Base-by-base conservation (phyloP, 2,888 invertebrate species). In the Ophonus ardosiacus region DNA sequence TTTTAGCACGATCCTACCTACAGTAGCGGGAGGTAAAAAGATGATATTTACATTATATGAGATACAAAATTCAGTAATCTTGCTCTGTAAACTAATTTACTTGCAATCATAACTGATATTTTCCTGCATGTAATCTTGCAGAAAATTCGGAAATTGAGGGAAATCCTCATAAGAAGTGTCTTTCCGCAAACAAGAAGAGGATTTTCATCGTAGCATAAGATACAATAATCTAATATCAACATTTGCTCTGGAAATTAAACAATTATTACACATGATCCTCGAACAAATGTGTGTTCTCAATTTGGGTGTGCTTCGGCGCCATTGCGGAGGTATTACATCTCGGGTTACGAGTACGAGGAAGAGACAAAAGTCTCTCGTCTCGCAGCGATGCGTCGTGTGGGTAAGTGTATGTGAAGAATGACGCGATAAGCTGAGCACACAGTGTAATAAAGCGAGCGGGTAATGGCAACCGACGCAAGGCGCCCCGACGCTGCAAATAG, bases 171-270 rank as follows among this genome's bases (percentile, higher is more conserved):
- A 74, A 74, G 71, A 74, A 74, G 13, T 17, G 15, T 18, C 5
- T 74, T 74, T 51, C 51, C 7, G 40, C 71, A 74, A 74, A 74
- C 71, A 74, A 74, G 71, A 74, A 40, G 10, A 43, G 71, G 43
- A 38, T 68, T 74, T 74, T 74, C 71, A 18, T 74, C 43, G 18
- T 43, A 43, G 71, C 10, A 43, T 43, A 43, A 74, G 71, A 74
- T 43, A 74, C 71, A 61, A 38, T 59, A 76, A 83, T 76, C 59
- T 38, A 83, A 63, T 83, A 71, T 76, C 56, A 83, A 83, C 59
- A 83, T 83, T 74, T 83, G 59, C 61, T 76, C 21, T 31, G 57
- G 83, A 83, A 83, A 83, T 83, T 83, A 83, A 83, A 83, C 83
- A 83, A 83, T 83, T 76, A 83, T 83, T 83, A 76, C 83, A 83